These are phyloP conservation scores for Eupithecia abbreviata DNA, from an alignment of 2,888 invertebrate genomes.

Conservation along the genomic window DNA sequence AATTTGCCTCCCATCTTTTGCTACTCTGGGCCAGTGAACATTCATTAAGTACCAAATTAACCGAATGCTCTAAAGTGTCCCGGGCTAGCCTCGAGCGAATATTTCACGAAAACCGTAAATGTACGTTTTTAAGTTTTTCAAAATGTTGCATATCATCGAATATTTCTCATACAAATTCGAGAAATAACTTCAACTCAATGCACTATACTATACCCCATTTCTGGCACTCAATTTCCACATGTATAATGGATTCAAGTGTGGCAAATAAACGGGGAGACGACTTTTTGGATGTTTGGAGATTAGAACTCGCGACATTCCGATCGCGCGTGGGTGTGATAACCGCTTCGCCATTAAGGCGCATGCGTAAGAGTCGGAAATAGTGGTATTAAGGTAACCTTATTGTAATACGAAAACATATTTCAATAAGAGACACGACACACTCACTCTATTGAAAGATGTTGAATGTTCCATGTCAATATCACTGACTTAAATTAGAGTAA, in stretches of 20 bases:
- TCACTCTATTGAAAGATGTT: neutral
- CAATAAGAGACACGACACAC: neutral
- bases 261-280: conserved; percentile 74
- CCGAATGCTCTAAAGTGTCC: neutral
- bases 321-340: conserved; percentile 23
- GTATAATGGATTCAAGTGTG: conserved; percentile 76
- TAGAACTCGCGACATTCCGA: conserved; percentile 59
- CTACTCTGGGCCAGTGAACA: too few species aligned
- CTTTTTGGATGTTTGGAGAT: conserved; percentile 43
- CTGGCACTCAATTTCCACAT: conserved; percentile 76
- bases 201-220: conserved; percentile 66
- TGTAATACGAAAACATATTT: neutral
- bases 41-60: neutral
- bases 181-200: conserved; percentile 70
- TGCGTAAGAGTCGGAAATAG: conserved; percentile 28
- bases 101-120: neutral
- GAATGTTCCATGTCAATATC: too few species aligned
- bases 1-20: too few species aligned
- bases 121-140: conserved; percentile 8
- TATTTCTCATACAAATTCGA: conserved; percentile 53
- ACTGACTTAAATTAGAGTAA: neutral
- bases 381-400: neutral
- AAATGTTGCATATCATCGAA: conserved; percentile 70
- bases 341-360: conserved; percentile 45
- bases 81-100: neutral